Percentiles rank a stretch among this genome's conserved stretches.
phyloP scores from a whole-genome alignment of 2,113 vertebrate species.

The Pachycephala philippinensis region DNA sequence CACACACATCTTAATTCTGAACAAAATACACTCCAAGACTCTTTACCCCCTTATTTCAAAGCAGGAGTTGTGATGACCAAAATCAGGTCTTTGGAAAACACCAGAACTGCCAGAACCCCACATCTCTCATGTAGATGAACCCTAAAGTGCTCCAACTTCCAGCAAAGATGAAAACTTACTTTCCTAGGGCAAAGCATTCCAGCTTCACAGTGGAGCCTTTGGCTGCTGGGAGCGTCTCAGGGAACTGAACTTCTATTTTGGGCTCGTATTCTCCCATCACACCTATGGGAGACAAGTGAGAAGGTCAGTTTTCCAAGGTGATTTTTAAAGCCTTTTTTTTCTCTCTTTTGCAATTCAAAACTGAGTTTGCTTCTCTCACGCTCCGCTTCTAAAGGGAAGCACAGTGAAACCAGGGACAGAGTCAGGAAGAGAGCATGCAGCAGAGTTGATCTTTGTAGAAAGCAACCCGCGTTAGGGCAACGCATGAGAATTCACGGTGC shows the following conservation, averaged over 20 bases:
- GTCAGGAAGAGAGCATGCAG: not conserved
- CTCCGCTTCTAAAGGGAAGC: not conserved
- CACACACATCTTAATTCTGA: not conserved
- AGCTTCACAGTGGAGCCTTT: constrained; percentile 89
- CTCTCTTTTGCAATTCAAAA: not conserved
- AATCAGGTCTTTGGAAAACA: not conserved
- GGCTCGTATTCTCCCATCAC: constrained; percentile 98
- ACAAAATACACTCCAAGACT: not conserved
- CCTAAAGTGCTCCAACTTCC: fast-evolving
- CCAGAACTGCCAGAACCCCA: not conserved
- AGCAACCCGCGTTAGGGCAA: not conserved
- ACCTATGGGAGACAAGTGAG: constrained; percentile 69
- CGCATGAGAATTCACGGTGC: fast-evolving
- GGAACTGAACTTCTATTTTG: constrained; percentile 97
- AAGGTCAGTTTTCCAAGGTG: not conserved
- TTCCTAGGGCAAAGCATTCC: constrained; percentile 95
- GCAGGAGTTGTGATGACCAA: not conserved
- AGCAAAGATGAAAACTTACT: constrained; percentile 79
- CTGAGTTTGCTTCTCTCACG: not conserved
- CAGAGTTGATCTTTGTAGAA: not conserved
- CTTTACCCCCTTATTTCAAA: not conserved
- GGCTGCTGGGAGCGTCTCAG: constrained; percentile 87
- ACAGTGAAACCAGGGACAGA: too few species aligned
- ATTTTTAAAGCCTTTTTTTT: not conserved
- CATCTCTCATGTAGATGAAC: not conserved